A percentile compares a stretch with the other conserved stretches of the same genome.
phyloP scores from a whole-genome alignment of 1,140 invertebrate genomes.

The Aphaenogaster rudis region DNA sequence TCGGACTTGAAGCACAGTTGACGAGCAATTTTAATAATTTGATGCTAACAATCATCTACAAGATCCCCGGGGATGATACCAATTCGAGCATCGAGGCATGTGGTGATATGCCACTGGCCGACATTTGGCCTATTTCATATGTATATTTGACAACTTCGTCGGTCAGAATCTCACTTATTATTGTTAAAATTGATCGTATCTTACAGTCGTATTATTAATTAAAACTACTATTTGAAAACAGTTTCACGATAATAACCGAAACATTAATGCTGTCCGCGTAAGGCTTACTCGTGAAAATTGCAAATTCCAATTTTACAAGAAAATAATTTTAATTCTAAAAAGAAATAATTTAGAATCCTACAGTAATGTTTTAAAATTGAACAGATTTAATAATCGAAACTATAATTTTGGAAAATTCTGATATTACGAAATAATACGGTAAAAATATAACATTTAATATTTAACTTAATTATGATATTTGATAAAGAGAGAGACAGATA shows the following conservation, averaged over 20 bases:
- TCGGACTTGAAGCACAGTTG: too few relatives aligned
- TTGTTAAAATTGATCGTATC: not conserved
- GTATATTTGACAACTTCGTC: too few relatives aligned
- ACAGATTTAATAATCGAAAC: not conserved
- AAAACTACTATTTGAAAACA: conserved; percentile 15
- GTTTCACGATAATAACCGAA: not conserved
- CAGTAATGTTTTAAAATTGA: not conserved
- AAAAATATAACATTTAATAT: conserved; percentile 3
- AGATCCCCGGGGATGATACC: too few relatives aligned
- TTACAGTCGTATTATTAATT: not conserved
- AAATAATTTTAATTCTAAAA: not conserved
- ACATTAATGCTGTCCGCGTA: not conserved
- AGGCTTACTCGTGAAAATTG: not conserved
- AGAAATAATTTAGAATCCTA: not conserved
- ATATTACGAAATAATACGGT: not conserved
- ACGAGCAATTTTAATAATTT: too few relatives aligned
- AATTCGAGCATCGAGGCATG: too few relatives aligned
- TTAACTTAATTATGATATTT: not conserved
- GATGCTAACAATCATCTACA: too few relatives aligned
- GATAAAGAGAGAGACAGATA: not conserved
- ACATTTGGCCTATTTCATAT: too few relatives aligned
- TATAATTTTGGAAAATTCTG: not conserved
- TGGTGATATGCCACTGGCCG: too few relatives aligned
- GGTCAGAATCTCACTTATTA: too few relatives aligned
- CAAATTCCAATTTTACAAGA: not conserved